phyloP scores from a whole-genome alignment of 2,888 invertebrate genomes.

The Drosophila monieri region DNA sequence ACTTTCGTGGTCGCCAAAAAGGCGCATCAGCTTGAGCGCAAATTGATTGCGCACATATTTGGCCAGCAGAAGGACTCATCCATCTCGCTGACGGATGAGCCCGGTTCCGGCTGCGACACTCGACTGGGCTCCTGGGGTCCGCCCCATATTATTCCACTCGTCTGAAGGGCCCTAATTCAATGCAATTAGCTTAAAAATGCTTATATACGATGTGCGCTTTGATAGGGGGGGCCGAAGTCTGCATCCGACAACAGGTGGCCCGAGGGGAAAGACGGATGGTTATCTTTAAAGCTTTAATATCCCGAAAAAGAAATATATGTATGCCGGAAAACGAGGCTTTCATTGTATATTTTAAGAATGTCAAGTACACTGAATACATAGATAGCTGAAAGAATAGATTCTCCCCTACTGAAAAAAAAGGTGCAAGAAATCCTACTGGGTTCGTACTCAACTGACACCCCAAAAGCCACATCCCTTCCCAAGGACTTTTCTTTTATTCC shows the following conservation, averaged over 20 bases:
- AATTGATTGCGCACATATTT: slow-evolving; percentile 59
- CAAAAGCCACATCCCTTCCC: neutral
- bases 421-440: neutral
- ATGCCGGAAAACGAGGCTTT: neutral
- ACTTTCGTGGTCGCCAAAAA: slow-evolving; percentile 11
- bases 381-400: neutral
- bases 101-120: slow-evolving; percentile 6
- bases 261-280: neutral
- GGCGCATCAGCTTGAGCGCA: slow-evolving; percentile 35
- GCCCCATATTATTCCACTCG: neutral
- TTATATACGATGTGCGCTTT: slow-evolving; percentile 1
- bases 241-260: slow-evolving; percentile 1
- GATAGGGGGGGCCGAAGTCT: neutral
- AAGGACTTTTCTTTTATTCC: slow-evolving; percentile 1
- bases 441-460: neutral
- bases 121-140: neutral
- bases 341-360: neutral
- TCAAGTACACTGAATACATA: neutral
- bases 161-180: slow-evolving; percentile 1
- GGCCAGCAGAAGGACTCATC: slow-evolving; percentile 8
- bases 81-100: slow-evolving; percentile 20
- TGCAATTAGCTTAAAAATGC: slow-evolving; percentile 8
- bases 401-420: too few relatives aligned
- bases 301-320: neutral
- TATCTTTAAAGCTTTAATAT: neutral